Conservation (phyloP, 2,888 invertebrate genomes). For the Drosophila monieri region DNA sequence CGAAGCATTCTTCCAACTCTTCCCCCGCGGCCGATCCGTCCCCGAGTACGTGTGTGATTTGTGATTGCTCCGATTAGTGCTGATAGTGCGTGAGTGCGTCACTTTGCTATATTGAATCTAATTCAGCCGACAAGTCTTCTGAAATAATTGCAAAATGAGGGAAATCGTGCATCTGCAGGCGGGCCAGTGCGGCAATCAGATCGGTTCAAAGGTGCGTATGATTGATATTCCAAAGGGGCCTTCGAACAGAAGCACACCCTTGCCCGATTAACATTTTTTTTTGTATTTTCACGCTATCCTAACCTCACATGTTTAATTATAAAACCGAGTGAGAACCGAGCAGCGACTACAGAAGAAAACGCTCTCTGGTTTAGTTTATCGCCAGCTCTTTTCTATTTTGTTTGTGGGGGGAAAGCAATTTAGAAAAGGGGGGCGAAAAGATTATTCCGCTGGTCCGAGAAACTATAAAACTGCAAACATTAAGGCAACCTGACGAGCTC, state of each 20-base stretch:
- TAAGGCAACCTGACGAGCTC: slow-evolving; percentile 47
- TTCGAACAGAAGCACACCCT: slow-evolving; percentile 10
- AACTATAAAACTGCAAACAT: slow-evolving; percentile 72
- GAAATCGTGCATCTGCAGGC: slow-evolving; percentile 96
- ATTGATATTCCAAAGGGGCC: slow-evolving; percentile 44
- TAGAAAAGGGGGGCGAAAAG: slow-evolving; percentile 3
- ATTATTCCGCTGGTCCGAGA: slow-evolving; percentile 40
- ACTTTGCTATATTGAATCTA: slow-evolving; percentile 18
- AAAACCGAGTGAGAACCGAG: slow-evolving; percentile 63
- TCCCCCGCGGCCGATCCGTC: slow-evolving; percentile 13
- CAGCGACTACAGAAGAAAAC: slow-evolving; percentile 9
- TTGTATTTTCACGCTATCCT: slow-evolving; percentile 48
- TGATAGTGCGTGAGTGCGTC: slow-evolving; percentile 35
- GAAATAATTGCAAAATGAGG: slow-evolving; percentile 87
- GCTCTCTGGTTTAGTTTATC: slow-evolving; percentile 9
- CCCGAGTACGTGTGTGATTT: slow-evolving; percentile 26
- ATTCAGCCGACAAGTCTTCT: slow-evolving; percentile 2
- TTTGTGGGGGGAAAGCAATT: slow-evolving; percentile 18
- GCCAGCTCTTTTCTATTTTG: slow-evolving; percentile 21
- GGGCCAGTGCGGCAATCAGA: slow-evolving; percentile 96
- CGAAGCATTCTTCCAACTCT: slow-evolving; percentile 27
- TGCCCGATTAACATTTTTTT: slow-evolving; percentile 30
- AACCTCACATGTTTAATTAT: slow-evolving; percentile 80
- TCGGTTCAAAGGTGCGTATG: slow-evolving; percentile 92
- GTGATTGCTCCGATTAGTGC: slow-evolving; percentile 20